Evolutionary conservation across 1,140 invertebrate species (phyloP), one percentile per base, ranked within the genome.

Genomic region (Neodiprion fabricii): DNA sequence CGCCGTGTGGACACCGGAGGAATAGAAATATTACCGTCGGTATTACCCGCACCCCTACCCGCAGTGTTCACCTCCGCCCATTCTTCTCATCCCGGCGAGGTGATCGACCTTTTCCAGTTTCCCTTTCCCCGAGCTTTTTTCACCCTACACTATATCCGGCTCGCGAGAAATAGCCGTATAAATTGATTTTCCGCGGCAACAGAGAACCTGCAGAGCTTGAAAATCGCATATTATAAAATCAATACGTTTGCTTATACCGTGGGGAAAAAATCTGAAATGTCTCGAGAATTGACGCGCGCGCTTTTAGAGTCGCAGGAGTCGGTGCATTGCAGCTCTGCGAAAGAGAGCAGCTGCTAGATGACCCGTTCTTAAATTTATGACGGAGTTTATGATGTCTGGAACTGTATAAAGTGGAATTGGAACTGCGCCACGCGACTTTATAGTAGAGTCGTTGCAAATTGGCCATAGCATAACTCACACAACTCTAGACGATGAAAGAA

Each of bases 11-110:
- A 74, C 74, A 75, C 61, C 21, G 17, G 67, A 74, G 72, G 72
- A 78, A 77, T 74, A 82, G 77, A 82, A 83, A 80, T 81, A 82
- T 80, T 76, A 75, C 78, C 47, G 47, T 71, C 47, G 40, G 70
- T 14, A 71, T 71, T 71, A 71, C 21, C 70, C 17, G n/a, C 10
- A 40, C 14, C 70, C 70, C 21, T 17, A 17, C 48, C 9, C 53
- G 5, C 28, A 40, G 28, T 40, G 28, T 40, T 12, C 68, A 12
- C 12, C 28, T 8, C 28, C 68, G 68, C 17, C 17, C 61, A 65
- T 21, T 65, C 61, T 14, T 21, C 7, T 65, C 12, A 14, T 65
- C 61, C 12, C 61, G 28, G 5, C 17, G 61, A 65, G 12, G 61
- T 65, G 12, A 17, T 65, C 17, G 12, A 65, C 17, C 12, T 65